Base-by-base conservation (phyloP, 2,113 vertebrate genomes). In the Hipposideros armiger region DNA sequence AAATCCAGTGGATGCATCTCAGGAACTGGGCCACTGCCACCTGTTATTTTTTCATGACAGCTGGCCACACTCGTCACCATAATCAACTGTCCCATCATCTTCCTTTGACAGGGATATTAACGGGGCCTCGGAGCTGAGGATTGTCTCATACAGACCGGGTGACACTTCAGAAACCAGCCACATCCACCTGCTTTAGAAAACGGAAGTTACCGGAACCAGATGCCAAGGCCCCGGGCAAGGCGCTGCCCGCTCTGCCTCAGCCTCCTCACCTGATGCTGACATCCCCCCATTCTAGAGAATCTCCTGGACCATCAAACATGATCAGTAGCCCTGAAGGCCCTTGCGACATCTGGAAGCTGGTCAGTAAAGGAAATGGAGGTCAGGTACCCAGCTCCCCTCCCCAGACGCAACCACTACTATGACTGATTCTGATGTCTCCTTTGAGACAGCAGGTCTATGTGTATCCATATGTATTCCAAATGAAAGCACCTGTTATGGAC, bases 91-190 rank as follows among this genome's bases (percentile, higher is more conserved):
- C 64, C 64, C 76, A 32, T 96, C 91, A 84, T 58, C 73, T 60
- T 66, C 72, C 76, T 81, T 62, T 96, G 97, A 96, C 91, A 88
- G 88, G 81, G 85, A 92, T 85, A 67, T 88, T 58, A 50, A 20
- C 2, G 77, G 88, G 85, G 76, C 28, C 85, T 84, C 14, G 11
- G 24, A 90, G 94, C 70, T 26, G 84, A 97, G 6, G 60, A 11
- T 74, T 2, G 32, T 50, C 67, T 94, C 70, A 4, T 0, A 2
- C 30, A 76, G 74, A 87, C 76, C 88, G 74, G 36, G n/a, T 3
- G 87, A 85, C 3, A 4, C 69, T 67, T 69, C 62, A 45, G 83
- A 73, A 77, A 32, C 54, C 54, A 69, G 67, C 70, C 4, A 1
- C 1, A 6, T 26, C 52, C 22, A 64, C 50, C 45, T 64, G 80